These are phyloP conservation scores for Dexiosoma caninum DNA, from an alignment of 2,888 invertebrate species.

Conservation along the genomic window DNA sequence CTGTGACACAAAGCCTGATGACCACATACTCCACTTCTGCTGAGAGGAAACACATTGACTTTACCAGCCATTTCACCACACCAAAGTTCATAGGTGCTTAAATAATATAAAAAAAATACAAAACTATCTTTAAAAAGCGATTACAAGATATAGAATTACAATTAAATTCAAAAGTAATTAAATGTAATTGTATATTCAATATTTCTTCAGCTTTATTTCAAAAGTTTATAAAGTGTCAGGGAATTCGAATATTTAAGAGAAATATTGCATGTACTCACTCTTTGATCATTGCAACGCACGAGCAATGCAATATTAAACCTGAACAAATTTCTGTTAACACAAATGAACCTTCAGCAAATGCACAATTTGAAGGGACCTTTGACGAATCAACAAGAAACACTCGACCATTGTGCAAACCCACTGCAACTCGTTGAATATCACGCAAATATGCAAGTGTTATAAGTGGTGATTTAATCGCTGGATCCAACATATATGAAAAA, in stretches of 20 bases:
- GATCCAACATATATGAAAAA: slow-evolving; percentile 84
- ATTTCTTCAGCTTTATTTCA: too few relatives aligned
- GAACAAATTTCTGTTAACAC: slow-evolving; percentile 88
- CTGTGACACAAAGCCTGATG: slow-evolving; percentile 85
- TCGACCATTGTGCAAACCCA: slow-evolving; percentile 88
- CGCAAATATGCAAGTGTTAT: slow-evolving; percentile 84
- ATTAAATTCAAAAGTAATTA: too few relatives aligned
- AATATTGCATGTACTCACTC: slow-evolving; percentile 68
- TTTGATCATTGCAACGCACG: slow-evolving; percentile 80
- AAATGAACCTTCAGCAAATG: slow-evolving; percentile 85
- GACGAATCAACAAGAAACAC: slow-evolving; percentile 85
- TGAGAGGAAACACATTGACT: slow-evolving; percentile 87
- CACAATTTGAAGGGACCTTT: slow-evolving; percentile 80
- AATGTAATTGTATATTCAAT: too few relatives aligned
- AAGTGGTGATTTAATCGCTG: slow-evolving; percentile 82
- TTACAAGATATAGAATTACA: too few relatives aligned
- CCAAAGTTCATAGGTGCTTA: slow-evolving; percentile 87
- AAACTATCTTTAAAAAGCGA: too few relatives aligned
- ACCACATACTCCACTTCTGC: slow-evolving; percentile 84
- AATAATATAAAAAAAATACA: background rate
- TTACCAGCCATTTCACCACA: slow-evolving; percentile 90
- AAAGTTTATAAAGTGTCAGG: too few relatives aligned
- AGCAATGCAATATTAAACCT: slow-evolving; percentile 83
- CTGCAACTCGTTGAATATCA: slow-evolving; percentile 85
- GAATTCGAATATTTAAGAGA: background rate